These are phyloP conservation scores for Ellobium chinense DNA, from an alignment of 2,888 invertebrate genomes.

Conservation along the genomic window DNA sequence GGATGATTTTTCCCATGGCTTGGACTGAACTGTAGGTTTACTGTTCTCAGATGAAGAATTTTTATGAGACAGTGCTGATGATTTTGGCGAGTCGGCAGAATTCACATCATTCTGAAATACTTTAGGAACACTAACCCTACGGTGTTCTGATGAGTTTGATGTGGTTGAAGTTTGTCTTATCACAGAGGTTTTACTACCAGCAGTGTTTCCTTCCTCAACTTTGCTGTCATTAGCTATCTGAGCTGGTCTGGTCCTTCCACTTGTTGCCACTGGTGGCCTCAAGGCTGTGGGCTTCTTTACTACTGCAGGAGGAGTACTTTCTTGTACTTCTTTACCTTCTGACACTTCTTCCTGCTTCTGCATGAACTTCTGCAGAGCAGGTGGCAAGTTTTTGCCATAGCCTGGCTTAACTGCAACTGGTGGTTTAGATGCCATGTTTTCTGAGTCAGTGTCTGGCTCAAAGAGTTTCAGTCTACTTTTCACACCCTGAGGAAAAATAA, in stretches of 20 bases:
- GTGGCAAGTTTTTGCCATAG: not conserved
- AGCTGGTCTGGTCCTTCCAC: not conserved
- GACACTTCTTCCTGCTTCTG: conserved; percentile 9
- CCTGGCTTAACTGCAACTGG: conserved; percentile 16
- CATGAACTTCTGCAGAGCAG: conserved; percentile 25
- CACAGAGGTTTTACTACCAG: not conserved
- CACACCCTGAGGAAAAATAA: conserved; percentile 23
- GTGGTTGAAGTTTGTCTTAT: not conserved
- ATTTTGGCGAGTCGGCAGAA: not conserved
- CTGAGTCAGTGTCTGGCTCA: conserved; percentile 10
- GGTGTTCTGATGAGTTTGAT: not conserved
- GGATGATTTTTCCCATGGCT: not conserved
- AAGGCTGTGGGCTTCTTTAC: not conserved
- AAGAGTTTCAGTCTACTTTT: conserved; percentile 29
- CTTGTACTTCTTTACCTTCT: not conserved
- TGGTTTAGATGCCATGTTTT: conserved; percentile 26
- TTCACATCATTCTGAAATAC: conserved; percentile 4
- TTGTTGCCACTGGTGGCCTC: not conserved
- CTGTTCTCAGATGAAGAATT: not conserved
- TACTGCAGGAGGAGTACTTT: not conserved
- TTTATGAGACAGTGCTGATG: not conserved
- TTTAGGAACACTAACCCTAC: conserved; percentile 8
- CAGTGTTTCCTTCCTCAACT: not conserved
- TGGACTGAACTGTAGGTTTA: conserved; percentile 8
- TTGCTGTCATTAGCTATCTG: not conserved